These are phyloP conservation scores for Coracias cyanogaster DNA, from an alignment of 2,797 vertebrate genomes.

Conservation along the genomic window DNA sequence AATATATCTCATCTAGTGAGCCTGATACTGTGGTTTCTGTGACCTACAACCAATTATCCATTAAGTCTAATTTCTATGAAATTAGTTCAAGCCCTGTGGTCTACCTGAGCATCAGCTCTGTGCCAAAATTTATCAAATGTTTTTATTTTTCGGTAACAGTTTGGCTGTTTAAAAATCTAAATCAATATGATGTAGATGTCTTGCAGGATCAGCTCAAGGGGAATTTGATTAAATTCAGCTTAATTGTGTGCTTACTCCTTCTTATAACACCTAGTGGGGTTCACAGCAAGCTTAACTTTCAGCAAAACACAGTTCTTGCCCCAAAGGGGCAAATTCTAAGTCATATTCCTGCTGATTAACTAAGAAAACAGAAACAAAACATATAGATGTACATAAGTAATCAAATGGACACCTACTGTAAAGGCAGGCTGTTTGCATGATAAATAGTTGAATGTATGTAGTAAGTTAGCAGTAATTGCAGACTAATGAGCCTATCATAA, in stretches of 20 bases:
- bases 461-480: constrained; percentile 52
- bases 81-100: neutral
- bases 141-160: neutral
- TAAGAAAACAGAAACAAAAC: constrained; percentile 38
- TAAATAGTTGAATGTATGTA: constrained; percentile 51
- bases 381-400: neutral
- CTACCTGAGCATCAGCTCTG: neutral
- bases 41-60: neutral
- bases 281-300: constrained; percentile 3
- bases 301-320: constrained; percentile 16
- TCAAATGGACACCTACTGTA: neutral
- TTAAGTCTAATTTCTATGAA: neutral
- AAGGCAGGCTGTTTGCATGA: constrained; percentile 27
- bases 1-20: neutral
- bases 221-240: neutral
- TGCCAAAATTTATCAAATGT: neutral
- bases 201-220: neutral
- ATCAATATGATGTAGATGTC: neutral
- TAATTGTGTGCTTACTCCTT: neutral
- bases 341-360: neutral
- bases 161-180: neutral
- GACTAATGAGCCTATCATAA: neutral
- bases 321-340: constrained; percentile 26
- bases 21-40: neutral
- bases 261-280: neutral